phyloP scores from a whole-genome alignment of 1,140 invertebrate genomes.

The Eueides isabella region DNA sequence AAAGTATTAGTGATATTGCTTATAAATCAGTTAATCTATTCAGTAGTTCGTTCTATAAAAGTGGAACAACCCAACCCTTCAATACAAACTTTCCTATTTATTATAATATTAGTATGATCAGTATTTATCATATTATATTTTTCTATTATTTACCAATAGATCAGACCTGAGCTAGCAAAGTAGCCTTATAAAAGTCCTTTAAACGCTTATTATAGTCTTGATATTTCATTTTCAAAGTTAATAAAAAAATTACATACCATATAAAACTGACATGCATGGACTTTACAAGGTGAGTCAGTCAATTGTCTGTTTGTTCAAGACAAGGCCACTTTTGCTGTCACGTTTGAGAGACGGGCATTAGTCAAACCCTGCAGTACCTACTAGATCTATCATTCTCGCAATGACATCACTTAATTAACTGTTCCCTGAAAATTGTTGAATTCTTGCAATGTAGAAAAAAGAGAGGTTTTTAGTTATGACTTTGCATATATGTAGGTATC shows the following conservation, averaged over 20 bases:
- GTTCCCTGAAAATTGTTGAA: neutral
- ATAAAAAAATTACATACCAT: neutral
- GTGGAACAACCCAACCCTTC: too few species aligned
- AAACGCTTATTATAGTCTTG: neutral
- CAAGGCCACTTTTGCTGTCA: conserved; percentile 12
- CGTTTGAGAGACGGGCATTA: neutral
- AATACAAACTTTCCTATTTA: too few species aligned
- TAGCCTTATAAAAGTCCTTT: too few species aligned
- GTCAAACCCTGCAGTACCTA: neutral
- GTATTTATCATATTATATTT: too few species aligned
- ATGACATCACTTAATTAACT: neutral
- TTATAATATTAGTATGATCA: too few species aligned
- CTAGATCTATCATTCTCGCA: neutral
- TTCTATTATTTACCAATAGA: too few species aligned
- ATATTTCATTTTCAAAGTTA: neutral
- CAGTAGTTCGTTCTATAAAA: too few species aligned
- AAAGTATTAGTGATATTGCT: too few species aligned
- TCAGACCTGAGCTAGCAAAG: too few species aligned
- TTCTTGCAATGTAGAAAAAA: neutral
- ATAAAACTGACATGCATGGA: neutral
- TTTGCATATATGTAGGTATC: too few species aligned
- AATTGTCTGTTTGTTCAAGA: conserved; percentile 5
- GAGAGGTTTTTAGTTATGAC: neutral
- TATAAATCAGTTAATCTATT: too few species aligned
- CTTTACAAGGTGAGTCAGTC: neutral